Evolutionary conservation across 92 coral and sea anemone species (phyloP).

Genomic region (Palythoa grandiflora): DNA sequence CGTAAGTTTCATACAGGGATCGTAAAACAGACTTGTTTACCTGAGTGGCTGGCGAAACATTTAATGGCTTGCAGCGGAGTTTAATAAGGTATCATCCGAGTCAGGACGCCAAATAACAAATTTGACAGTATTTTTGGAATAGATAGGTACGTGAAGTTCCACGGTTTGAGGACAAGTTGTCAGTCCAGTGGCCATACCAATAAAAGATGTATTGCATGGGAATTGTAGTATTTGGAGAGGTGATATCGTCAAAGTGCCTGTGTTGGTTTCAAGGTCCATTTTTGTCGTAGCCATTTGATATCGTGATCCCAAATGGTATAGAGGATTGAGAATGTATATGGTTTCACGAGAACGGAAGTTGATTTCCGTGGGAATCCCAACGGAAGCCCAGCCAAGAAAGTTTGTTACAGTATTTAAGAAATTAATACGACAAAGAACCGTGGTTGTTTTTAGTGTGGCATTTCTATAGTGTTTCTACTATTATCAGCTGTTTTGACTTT

Average conservation of each 20-base stretch:
- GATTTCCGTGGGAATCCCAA: background rate
- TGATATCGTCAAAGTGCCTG: constrained; percentile 36
- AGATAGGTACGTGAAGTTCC: constrained; percentile 44
- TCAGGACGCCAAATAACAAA: too few relatives aligned
- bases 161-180: constrained; percentile 50
- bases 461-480: constrained; percentile 11
- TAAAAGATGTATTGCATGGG: constrained; percentile 56
- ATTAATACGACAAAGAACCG: constrained; percentile 42
- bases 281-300: constrained; percentile 48
- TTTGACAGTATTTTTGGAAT: constrained; percentile 1
- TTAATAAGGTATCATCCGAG: too few relatives aligned
- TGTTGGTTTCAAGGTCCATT: constrained; percentile 13
- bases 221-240: constrained; percentile 60
- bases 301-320: constrained; percentile 59
- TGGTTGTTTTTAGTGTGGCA: constrained; percentile 35
- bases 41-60: too few relatives aligned
- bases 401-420: constrained; percentile 47
- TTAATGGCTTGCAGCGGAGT: too few relatives aligned
- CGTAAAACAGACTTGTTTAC: too few relatives aligned
- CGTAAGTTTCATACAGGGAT: too few relatives aligned
- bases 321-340: constrained; percentile 41
- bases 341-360: constrained; percentile 39
- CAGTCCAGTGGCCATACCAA: constrained; percentile 39
- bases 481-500: constrained; percentile 2
- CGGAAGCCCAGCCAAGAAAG: constrained; percentile 47